phyloP scores from a whole-genome alignment of 2,888 invertebrate genomes.

The Seira ritae region DNA sequence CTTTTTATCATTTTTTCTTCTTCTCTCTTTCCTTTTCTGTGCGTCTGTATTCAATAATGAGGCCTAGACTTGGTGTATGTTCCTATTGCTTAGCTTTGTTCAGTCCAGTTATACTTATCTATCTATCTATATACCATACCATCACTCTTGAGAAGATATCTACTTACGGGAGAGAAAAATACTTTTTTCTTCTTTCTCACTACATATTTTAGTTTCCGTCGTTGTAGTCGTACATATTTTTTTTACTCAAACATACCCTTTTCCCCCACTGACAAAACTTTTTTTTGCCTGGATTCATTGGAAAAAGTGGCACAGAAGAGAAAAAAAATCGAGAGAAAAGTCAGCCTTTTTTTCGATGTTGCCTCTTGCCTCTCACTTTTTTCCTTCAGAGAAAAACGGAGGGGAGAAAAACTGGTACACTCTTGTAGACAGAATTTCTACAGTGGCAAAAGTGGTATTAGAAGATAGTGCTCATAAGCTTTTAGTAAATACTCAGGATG shows the following conservation, averaged over 20 bases:
- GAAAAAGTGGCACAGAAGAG: slow-evolving; percentile 59
- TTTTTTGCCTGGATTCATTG: slow-evolving; percentile 50
- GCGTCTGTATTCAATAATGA: slow-evolving; percentile 52
- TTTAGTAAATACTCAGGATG: slow-evolving; percentile 62
- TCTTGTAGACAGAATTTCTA: slow-evolving; percentile 9
- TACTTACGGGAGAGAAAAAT: not conserved
- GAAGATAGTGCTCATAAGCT: slow-evolving; percentile 59
- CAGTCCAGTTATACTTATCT: not conserved
- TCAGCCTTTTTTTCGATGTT: slow-evolving; percentile 34
- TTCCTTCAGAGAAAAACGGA: not conserved
- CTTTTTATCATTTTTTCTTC: slow-evolving; percentile 28
- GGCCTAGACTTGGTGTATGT: slow-evolving; percentile 12
- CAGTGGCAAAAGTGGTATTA: slow-evolving; percentile 58
- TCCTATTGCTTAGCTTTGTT: not conserved
- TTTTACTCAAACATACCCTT: slow-evolving; percentile 19
- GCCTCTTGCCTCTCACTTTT: not conserved
- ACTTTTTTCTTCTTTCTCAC: slow-evolving; percentile 6
- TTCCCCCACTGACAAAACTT: slow-evolving; percentile 13
- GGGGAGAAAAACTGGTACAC: slow-evolving; percentile 34
- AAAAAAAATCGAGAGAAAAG: slow-evolving; percentile 57
- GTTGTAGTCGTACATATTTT: not conserved
- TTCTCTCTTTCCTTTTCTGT: slow-evolving; percentile 22
- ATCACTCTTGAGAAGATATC: not conserved
- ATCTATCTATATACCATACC: not conserved
- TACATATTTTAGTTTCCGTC: slow-evolving; percentile 15